Evolutionary conservation across 2,797 vertebrate species (phyloP).

Genomic region (Buphagus erythrorhynchus): DNA sequence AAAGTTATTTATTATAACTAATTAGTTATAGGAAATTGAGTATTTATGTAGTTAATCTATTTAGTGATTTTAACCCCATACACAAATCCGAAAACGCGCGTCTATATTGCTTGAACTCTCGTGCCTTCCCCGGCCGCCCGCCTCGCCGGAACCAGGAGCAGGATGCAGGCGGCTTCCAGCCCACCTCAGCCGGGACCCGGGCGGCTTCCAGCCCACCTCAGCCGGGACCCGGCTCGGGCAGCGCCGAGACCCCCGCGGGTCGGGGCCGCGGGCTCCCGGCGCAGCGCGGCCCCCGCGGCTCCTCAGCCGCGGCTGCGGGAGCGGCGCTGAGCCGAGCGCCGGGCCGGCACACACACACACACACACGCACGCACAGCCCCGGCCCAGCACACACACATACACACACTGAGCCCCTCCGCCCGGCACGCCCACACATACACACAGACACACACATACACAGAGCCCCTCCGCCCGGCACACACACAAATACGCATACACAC

Average conservation of each 20-base stretch:
- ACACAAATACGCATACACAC: too few species aligned
- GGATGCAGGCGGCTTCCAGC: not conserved
- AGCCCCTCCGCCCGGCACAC: too few species aligned
- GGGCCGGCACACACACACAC: too few species aligned
- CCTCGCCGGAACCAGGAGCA: not conserved
- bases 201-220: fast-evolving
- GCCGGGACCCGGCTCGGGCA: not conserved
- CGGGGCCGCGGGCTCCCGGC: not conserved
- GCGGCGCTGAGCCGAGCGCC: not conserved
- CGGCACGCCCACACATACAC: too few species aligned
- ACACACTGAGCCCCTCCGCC: too few species aligned
- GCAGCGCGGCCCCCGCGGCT: not conserved
- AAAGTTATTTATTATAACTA: not conserved
- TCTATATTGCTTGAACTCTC: not conserved
- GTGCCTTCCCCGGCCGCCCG: fast-evolving
- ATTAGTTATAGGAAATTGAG: not conserved
- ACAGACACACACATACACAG: too few species aligned
- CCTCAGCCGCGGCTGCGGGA: too few species aligned
- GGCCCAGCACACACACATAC: too few species aligned
- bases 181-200: fast-evolving
- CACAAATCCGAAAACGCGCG: fast-evolving
- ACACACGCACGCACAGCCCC: too few species aligned
- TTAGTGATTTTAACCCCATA: not conserved
- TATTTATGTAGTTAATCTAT: fast-evolving
- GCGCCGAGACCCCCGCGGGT: too few species aligned